Evolutionary conservation across 2,888 invertebrate species (phyloP).

Genomic region (Heliconius cydno): DNA sequence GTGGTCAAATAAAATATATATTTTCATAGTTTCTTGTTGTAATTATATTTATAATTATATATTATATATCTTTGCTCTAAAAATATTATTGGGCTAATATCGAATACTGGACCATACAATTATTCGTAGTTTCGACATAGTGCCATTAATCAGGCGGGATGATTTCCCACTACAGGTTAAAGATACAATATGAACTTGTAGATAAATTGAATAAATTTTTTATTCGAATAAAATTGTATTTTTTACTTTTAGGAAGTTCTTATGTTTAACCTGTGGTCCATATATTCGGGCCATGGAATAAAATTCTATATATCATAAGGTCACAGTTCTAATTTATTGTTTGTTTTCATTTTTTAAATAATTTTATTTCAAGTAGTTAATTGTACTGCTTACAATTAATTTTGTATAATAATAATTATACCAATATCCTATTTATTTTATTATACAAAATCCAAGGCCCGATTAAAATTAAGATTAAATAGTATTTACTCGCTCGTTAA

Average conservation of each 20-base stretch:
- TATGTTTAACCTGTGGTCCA: slow-evolving; percentile 26
- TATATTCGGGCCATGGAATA: slow-evolving; percentile 21
- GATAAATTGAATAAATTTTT: not conserved
- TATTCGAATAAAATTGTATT: not conserved
- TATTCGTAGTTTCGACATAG: slow-evolving; percentile 53
- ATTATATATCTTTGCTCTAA: slow-evolving; percentile 58
- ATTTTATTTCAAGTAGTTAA: not conserved
- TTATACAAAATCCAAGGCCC: slow-evolving; percentile 13
- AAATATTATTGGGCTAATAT: slow-evolving; percentile 57
- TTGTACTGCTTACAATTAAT: not conserved
- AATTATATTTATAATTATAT: slow-evolving; percentile 48
- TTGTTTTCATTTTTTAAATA: slow-evolving; percentile 1
- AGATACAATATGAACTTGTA: slow-evolving; percentile 7
- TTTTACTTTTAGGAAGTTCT: not conserved
- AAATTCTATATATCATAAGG: slow-evolving; percentile 11
- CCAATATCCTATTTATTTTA: not conserved
- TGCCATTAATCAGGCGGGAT: slow-evolving; percentile 52
- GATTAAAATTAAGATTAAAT: slow-evolving; percentile 41
- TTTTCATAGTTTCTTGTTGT: slow-evolving; percentile 65
- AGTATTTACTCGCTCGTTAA: slow-evolving; percentile 41
- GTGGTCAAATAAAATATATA: slow-evolving; percentile 57
- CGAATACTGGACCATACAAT: slow-evolving; percentile 62
- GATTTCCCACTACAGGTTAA: slow-evolving; percentile 30
- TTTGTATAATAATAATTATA: not conserved
- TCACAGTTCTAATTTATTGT: slow-evolving; percentile 7